Percentiles rank a stretch among this genome's conserved stretches.
Evolutionary conservation across 2,888 invertebrate species (phyloP).

Genomic region (Oxystoma pomonae): DNA sequence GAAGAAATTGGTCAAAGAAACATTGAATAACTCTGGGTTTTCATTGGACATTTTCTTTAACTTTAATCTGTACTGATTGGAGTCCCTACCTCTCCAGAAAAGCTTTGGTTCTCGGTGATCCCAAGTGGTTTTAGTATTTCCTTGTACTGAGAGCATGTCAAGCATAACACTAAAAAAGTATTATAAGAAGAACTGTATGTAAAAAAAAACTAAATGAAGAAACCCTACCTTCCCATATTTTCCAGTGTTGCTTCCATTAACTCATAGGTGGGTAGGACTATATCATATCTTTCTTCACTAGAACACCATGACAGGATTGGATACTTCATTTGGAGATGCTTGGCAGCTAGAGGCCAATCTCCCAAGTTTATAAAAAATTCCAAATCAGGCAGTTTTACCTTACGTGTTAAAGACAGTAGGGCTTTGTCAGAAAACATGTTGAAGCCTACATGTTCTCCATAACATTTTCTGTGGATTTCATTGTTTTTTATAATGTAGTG

Average conservation of each 20-base stretch:
- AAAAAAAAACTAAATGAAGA: not conserved
- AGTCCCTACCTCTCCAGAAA: slow-evolving; percentile 93
- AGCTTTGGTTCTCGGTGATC: slow-evolving; percentile 66
- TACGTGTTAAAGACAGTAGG: slow-evolving; percentile 74
- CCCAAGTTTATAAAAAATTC: slow-evolving; percentile 92
- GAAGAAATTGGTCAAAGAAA: slow-evolving; percentile 92
- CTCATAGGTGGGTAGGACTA: slow-evolving; percentile 94
- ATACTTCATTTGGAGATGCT: slow-evolving; percentile 50
- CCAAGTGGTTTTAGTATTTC: slow-evolving; percentile 70
- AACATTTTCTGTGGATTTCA: slow-evolving; percentile 79
- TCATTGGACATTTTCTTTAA: slow-evolving; percentile 73
- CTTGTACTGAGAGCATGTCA: slow-evolving; percentile 88
- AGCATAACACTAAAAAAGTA: slow-evolving; percentile 63
- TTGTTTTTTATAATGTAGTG: slow-evolving; percentile 85
- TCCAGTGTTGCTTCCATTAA: slow-evolving; percentile 88
- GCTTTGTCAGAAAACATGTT: slow-evolving; percentile 93
- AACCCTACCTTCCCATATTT: slow-evolving; percentile 80
- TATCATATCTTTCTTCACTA: slow-evolving; percentile 78
- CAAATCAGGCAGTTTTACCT: slow-evolving; percentile 77
- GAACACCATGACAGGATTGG: slow-evolving; percentile 98
- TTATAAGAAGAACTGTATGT: not conserved
- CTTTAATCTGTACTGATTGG: slow-evolving; percentile 77
- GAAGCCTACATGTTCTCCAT: slow-evolving; percentile 93
- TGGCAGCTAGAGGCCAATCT: slow-evolving; percentile 83
- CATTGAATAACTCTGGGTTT: slow-evolving; percentile 80